phyloP scores from a whole-genome alignment of 2,797 vertebrate species.

The Tragopan temminckii region DNA sequence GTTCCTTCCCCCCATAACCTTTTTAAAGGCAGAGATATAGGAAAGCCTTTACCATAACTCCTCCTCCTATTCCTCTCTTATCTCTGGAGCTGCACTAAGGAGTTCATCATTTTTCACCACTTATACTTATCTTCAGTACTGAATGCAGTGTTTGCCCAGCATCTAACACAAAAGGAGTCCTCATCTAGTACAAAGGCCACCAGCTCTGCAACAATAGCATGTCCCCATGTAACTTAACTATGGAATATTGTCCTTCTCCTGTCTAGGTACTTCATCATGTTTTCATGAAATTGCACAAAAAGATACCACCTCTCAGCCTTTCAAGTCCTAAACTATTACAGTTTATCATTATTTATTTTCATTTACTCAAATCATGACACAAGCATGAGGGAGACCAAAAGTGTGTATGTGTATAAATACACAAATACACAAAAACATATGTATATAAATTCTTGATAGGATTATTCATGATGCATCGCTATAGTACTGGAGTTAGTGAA shows the following conservation, averaged over 20 bases:
- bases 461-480: background rate
- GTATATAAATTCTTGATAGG: background rate
- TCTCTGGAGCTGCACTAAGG: background rate
- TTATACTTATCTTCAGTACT: background rate
- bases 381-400: background rate
- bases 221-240: background rate
- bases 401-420: background rate
- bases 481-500: background rate
- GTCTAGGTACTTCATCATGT: background rate
- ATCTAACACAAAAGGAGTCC: background rate
- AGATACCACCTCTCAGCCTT: background rate
- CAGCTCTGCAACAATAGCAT: background rate
- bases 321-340: conserved; percentile 23
- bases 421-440: background rate
- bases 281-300: background rate
- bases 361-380: background rate
- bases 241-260: background rate
- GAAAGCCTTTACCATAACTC: background rate
- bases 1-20: too few species aligned
- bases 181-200: background rate
- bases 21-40: background rate
- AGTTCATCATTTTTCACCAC: background rate
- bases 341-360: background rate
- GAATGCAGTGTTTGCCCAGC: background rate
- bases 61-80: background rate